Evolutionary conservation across 2,888 invertebrate species (phyloP).

Genomic region (Amphipoea lucens): DNA sequence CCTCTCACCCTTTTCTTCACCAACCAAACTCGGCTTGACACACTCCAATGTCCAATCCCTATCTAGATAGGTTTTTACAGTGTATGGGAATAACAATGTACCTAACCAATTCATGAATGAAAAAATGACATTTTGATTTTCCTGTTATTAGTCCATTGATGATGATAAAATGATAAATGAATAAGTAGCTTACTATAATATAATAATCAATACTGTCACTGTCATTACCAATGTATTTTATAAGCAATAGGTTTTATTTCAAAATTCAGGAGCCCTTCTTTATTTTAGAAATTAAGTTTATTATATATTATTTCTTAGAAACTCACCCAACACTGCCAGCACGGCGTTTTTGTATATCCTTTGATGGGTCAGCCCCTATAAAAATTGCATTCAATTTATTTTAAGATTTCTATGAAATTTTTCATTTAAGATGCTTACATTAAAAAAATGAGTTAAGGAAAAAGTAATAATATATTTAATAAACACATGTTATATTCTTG

Average conservation of each 20-base stretch:
- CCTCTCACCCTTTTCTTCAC: background rate
- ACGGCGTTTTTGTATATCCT: constrained; percentile 95
- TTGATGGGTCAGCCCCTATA: constrained; percentile 94
- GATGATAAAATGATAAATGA: background rate
- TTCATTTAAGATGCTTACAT: background rate
- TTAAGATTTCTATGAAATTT: background rate
- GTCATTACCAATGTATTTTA: background rate
- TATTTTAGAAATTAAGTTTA: background rate
- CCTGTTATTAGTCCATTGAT: background rate
- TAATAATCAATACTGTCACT: background rate
- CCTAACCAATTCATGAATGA: background rate
- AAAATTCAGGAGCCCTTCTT: background rate
- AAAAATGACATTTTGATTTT: background rate
- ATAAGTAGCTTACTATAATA: background rate
- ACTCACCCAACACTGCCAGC: constrained; percentile 95
- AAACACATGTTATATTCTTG: background rate
- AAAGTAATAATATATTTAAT: background rate
- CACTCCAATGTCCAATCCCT: background rate
- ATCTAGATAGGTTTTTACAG: background rate
- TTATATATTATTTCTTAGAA: constrained; percentile 26
- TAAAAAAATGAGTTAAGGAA: background rate
- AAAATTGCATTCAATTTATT: constrained; percentile 63
- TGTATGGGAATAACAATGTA: background rate
- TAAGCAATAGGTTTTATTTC: background rate
- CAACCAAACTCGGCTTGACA: background rate